phyloP scores from a whole-genome alignment of 2,797 vertebrate genomes.

The Platyrinchus mystaceus region DNA sequence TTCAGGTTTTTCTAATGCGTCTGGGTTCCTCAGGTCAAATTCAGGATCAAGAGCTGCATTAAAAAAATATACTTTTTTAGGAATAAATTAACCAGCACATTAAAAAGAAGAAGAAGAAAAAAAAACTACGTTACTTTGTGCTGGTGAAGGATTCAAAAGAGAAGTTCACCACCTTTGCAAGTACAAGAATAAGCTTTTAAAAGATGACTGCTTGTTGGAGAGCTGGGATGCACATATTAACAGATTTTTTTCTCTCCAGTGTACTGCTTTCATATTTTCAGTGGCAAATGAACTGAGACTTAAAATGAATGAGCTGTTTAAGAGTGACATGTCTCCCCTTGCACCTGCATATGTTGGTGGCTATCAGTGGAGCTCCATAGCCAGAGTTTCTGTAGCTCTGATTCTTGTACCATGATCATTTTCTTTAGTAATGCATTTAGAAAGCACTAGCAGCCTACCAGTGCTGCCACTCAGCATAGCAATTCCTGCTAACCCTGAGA shows the following conservation, averaged over 20 bases:
- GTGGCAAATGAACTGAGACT: constrained; percentile 59
- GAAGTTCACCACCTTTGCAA: background rate
- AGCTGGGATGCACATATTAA: constrained; percentile 8
- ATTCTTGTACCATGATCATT: background rate
- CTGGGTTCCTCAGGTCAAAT: background rate
- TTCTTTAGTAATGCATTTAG: constrained; percentile 8
- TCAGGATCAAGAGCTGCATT: background rate
- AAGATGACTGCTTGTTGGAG: background rate
- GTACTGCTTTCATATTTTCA: constrained; percentile 39
- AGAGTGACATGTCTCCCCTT: constrained; percentile 11
- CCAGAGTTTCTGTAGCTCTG: background rate
- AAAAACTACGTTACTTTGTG: background rate
- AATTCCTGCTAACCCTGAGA: background rate
- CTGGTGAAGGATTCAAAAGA: background rate
- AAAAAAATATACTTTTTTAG: background rate
- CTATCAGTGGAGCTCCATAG: background rate
- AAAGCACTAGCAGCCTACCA: background rate
- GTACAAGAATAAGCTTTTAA: background rate
- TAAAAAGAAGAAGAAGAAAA: background rate
- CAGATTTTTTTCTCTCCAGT: constrained; percentile 43
- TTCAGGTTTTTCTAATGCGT: background rate
- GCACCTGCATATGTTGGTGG: background rate
- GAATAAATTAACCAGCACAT: background rate
- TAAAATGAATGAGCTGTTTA: constrained; percentile 61
- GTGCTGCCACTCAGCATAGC: background rate